Evolutionary conservation across 2,113 vertebrate genomes (phyloP).

Genomic region (Pongo abelii): DNA sequence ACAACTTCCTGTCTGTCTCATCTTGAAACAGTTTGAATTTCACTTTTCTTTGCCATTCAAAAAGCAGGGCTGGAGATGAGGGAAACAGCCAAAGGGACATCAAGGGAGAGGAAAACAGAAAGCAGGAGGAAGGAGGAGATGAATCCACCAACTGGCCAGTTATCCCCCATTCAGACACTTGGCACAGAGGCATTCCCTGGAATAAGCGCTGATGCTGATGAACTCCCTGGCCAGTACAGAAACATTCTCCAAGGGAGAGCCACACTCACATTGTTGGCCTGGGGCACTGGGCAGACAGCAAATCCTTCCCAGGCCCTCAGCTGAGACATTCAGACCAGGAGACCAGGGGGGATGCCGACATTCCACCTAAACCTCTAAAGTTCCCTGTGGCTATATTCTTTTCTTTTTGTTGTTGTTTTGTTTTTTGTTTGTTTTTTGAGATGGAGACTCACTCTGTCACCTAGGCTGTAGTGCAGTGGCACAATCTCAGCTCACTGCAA

Average conservation of each 20-base stretch:
- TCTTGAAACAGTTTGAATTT: neutral
- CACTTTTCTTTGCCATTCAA: neutral
- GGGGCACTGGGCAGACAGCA: rapidly evolving
- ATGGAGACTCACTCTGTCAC: no score
- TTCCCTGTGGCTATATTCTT: neutral
- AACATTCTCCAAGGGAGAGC: neutral
- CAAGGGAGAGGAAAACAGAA: neutral
- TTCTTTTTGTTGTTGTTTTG: neutral
- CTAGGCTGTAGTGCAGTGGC: no score
- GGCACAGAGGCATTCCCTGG: neutral
- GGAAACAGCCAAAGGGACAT: neutral
- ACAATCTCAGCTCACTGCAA: no score
- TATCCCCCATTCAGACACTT: neutral
- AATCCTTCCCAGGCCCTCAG: neutral
- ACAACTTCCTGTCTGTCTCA: neutral
- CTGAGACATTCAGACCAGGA: neutral
- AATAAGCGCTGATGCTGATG: neutral
- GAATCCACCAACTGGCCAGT: neutral
- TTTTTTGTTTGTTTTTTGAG: no score
- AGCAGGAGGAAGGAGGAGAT: neutral
- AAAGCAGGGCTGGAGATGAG: neutral
- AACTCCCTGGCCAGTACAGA: neutral
- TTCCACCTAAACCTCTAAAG: neutral
- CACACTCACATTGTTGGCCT: neutral
- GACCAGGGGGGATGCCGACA: neutral